These are phyloP conservation scores for Indicator maculatus DNA, from an alignment of 2,113 vertebrate genomes.

Conservation along the genomic window DNA sequence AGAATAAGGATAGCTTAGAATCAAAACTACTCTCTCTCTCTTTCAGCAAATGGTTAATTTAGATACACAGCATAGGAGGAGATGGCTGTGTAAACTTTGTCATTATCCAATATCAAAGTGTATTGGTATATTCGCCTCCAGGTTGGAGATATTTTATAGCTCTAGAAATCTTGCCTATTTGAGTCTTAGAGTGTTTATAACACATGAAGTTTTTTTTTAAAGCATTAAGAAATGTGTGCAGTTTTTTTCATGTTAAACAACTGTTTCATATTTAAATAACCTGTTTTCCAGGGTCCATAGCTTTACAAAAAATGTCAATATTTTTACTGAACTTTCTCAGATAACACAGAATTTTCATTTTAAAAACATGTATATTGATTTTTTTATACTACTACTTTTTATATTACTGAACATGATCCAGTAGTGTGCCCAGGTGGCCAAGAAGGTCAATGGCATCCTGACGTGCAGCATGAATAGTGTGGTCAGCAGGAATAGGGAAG, in stretches of 20 bases:
- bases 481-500: no score
- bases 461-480: no score
- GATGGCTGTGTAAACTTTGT: neutral
- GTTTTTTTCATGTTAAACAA: neutral
- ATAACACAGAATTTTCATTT: neutral
- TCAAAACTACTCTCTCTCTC: neutral
- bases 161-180: neutral
- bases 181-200: neutral
- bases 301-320: neutral
- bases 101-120: neutral
- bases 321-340: neutral
- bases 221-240: neutral
- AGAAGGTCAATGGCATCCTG: no score
- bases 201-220: neutral
- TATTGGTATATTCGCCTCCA: neutral
- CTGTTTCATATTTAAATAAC: neutral
- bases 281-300: neutral
- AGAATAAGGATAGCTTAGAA: neutral
- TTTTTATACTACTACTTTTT: neutral
- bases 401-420: no score
- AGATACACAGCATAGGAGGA: neutral
- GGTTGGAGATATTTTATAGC: neutral
- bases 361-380: neutral
- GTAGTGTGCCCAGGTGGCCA: no score
- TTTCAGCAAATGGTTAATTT: neutral